Conservation (phyloP, 2,888 invertebrate genomes). For the Maniola hyperantus region DNA sequence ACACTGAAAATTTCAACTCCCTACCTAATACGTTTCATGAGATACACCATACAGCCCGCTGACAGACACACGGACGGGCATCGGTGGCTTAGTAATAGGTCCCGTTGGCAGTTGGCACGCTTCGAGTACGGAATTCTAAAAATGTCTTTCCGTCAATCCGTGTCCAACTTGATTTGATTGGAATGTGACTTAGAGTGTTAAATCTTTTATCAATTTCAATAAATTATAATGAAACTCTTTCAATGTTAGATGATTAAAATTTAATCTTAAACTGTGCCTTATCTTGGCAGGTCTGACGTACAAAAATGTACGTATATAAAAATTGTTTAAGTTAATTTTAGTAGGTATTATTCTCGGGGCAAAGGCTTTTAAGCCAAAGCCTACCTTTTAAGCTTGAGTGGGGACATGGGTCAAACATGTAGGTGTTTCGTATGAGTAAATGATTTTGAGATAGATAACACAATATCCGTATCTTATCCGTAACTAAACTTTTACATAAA, state of each 20-base stretch:
- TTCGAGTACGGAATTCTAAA: not conserved
- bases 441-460: not conserved
- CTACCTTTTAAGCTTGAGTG: not conserved
- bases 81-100: too few species aligned
- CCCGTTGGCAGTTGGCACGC: too few species aligned
- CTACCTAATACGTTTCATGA: not conserved
- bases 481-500: not conserved
- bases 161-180: constrained; percentile 10
- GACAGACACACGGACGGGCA: too few species aligned
- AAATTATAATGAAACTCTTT: constrained; percentile 18
- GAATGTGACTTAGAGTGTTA: constrained; percentile 23
- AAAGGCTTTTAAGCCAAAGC: too few species aligned
- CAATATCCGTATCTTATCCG: not conserved
- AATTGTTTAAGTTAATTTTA: not conserved
- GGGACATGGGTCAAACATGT: not conserved
- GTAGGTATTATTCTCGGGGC: not conserved
- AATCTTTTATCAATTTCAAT: constrained; percentile 21
- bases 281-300: constrained; percentile 10
- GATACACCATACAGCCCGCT: too few species aligned
- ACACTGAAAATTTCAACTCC: too few species aligned
- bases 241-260: constrained; percentile 19
- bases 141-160: constrained; percentile 20
- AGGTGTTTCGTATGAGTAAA: not conserved
- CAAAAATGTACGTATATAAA: constrained; percentile 1
- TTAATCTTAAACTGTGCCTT: constrained; percentile 16